phyloP scores from a whole-genome alignment of 2,113 vertebrate genomes.

The Jacana jacana region DNA sequence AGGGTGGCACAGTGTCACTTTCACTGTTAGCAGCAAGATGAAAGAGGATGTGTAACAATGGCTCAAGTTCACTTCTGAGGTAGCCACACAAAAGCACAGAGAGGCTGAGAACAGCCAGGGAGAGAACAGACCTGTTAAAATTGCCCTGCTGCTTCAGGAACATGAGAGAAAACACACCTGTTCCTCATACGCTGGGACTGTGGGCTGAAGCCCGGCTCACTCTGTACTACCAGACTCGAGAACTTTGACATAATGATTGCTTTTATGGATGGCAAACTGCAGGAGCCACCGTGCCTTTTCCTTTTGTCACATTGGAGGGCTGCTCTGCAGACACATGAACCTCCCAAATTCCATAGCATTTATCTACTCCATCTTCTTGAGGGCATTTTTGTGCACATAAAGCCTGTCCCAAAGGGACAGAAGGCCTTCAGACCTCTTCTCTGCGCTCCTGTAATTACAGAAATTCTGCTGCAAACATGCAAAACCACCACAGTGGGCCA shows the following conservation, averaged over 20 bases:
- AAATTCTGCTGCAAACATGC: neutral
- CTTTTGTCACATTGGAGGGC: neutral
- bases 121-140: neutral
- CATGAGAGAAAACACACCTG: neutral
- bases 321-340: neutral
- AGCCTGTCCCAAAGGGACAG: neutral
- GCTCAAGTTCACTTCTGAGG: neutral
- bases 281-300: neutral
- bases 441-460: neutral
- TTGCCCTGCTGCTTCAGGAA: neutral
- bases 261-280: neutral
- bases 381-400: neutral
- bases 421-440: neutral
- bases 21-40: neutral
- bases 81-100: neutral
- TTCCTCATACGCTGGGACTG: neutral
- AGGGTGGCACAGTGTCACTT: constrained; percentile 28
- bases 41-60: neutral
- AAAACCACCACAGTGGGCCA: neutral
- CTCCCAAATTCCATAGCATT: neutral
- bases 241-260: neutral
- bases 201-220: neutral
- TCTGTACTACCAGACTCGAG: neutral
- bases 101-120: neutral
- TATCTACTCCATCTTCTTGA: neutral